Conservation (phyloP, 2,888 invertebrate species). For the Atrina japonica region DNA sequence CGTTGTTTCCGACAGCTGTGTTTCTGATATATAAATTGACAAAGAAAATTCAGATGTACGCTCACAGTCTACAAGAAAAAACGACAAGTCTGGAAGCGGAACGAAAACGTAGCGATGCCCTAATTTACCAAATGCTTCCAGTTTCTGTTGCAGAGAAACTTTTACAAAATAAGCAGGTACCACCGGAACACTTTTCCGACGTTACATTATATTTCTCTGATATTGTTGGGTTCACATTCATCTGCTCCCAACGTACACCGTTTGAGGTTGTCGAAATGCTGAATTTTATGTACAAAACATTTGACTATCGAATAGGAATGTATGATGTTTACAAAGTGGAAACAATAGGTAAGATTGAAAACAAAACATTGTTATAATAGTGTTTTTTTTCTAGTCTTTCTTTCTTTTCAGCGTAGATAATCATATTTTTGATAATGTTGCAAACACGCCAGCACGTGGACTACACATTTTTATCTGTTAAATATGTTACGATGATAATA, state of each 20-base stretch:
- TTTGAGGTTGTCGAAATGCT: slow-evolving; percentile 71
- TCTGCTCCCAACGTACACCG: slow-evolving; percentile 65
- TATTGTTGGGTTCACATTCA: slow-evolving; percentile 70
- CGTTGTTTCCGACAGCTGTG: slow-evolving; percentile 37
- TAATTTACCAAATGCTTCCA: too few relatives aligned
- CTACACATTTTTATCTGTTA: too few relatives aligned
- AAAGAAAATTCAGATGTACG: slow-evolving; percentile 46
- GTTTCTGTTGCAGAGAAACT: slow-evolving; percentile 64
- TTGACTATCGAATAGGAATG: slow-evolving; percentile 62
- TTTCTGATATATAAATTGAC: slow-evolving; percentile 45
- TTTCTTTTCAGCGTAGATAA: too few relatives aligned
- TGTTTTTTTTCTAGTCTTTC: not conserved
- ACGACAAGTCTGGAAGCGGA: slow-evolving; percentile 49
- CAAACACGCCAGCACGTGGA: too few relatives aligned
- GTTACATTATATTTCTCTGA: slow-evolving; percentile 73
- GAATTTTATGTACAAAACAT: slow-evolving; percentile 71
- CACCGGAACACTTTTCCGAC: slow-evolving; percentile 67
- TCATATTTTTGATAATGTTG: too few relatives aligned
- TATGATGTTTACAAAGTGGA: slow-evolving; percentile 70
- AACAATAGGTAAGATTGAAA: slow-evolving; percentile 37
- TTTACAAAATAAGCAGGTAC: slow-evolving; percentile 58
- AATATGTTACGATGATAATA: too few relatives aligned
- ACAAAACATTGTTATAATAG: not conserved
- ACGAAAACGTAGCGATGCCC: slow-evolving; percentile 10
- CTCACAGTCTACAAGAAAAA: slow-evolving; percentile 37